A percentile compares a stretch with the other conserved stretches of the same genome.
phyloP scores from a whole-genome alignment of 2,888 invertebrate genomes.

The Oligia strigilis region DNA sequence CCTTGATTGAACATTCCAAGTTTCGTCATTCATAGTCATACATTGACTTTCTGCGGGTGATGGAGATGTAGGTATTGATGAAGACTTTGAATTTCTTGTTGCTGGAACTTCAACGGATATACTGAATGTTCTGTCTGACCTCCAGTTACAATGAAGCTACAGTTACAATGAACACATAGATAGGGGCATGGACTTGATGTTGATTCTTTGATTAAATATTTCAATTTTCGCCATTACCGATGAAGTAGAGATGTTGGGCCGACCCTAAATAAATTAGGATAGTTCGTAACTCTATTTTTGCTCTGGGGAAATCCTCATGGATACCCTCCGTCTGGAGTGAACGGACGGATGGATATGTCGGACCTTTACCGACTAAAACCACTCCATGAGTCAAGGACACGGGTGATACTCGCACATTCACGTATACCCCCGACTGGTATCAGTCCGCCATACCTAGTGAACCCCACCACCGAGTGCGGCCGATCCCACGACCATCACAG shows the following conservation, averaged over 20 bases:
- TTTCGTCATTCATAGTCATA: neutral
- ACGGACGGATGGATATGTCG: neutral
- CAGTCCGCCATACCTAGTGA: neutral
- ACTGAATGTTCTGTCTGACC: conserved; percentile 22
- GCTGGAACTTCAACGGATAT: conserved; percentile 53
- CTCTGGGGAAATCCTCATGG: neutral
- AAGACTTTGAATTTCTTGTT: conserved; percentile 66
- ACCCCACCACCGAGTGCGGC: neutral
- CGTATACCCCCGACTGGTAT: neutral
- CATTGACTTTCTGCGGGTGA: neutral
- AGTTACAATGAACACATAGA: conserved; percentile 10
- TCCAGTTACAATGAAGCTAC: conserved; percentile 51
- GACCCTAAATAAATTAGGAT: neutral
- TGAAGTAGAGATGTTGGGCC: neutral
- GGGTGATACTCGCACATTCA: neutral
- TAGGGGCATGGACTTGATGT: conserved; percentile 4
- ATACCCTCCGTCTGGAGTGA: neutral
- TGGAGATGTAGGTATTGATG: neutral
- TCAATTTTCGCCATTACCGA: neutral
- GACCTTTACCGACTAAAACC: neutral
- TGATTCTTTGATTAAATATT: conserved; percentile 24
- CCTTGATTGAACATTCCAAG: conserved; percentile 19
- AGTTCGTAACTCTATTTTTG: neutral
- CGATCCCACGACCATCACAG: neutral
- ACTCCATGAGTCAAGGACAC: neutral